Conservation (phyloP, 2,888 invertebrate genomes). For the Sphaeridia pumilis region DNA sequence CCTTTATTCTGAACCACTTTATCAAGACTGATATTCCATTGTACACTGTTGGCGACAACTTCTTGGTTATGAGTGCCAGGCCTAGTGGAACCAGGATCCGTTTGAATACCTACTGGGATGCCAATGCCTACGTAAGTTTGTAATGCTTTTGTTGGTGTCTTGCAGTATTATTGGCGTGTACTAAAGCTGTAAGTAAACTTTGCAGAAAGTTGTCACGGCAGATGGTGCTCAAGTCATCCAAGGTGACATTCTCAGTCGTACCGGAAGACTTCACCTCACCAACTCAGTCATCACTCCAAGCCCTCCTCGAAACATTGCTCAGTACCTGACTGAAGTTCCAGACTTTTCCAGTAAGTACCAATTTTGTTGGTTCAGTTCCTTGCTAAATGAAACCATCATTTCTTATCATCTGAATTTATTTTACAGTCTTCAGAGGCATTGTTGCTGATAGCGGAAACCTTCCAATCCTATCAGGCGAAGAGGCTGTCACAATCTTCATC, state of each 20-base stretch:
- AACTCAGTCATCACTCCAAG: conserved; percentile 32
- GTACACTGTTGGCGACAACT: conserved; percentile 24
- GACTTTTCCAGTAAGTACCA: conserved; percentile 27
- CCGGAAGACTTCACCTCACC: conserved; percentile 28
- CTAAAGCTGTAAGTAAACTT: no score
- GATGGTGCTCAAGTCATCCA: conserved; percentile 31
- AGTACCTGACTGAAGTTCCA: conserved; percentile 30
- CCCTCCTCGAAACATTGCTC: conserved; percentile 25
- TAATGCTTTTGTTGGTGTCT: no score
- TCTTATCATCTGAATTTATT: no score
- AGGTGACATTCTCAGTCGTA: conserved; percentile 26
- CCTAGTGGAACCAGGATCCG: conserved; percentile 28
- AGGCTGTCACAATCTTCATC: conserved; percentile 33
- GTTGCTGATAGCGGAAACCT: conserved; percentile 21
- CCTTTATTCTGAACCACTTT: conserved; percentile 32
- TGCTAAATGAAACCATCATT: not conserved
- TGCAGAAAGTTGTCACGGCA: conserved; percentile 25
- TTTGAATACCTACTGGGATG: conserved; percentile 25
- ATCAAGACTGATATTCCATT: conserved; percentile 28
- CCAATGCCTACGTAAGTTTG: conserved; percentile 27
- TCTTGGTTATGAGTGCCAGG: conserved; percentile 27
- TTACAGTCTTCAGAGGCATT: conserved; percentile 27
- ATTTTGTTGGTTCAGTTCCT: not conserved
- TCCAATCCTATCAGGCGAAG: conserved; percentile 17
- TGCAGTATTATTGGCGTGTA: no score